Conservation (phyloP, 2,113 vertebrate genomes). For the Trogon surrucura region DNA sequence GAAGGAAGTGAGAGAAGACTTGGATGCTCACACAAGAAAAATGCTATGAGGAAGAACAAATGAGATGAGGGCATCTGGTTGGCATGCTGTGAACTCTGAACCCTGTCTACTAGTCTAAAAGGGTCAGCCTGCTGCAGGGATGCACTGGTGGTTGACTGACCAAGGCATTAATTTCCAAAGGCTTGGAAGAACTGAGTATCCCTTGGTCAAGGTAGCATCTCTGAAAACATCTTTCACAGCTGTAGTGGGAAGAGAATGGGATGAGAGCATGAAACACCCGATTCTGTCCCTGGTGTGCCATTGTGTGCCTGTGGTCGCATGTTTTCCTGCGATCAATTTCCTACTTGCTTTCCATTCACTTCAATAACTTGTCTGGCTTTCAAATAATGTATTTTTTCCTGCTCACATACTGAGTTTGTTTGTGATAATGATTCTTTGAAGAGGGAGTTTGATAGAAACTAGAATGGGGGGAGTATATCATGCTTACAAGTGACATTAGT, state of each 20-base stretch:
- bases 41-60: not conserved
- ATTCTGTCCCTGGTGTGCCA: not conserved
- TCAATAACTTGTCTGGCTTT: not conserved
- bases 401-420: not conserved
- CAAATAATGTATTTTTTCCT: not conserved
- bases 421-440: not conserved
- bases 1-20: not conserved
- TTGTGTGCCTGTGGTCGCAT: not conserved
- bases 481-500: not conserved
- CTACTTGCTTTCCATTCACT: not conserved
- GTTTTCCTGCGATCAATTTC: not conserved
- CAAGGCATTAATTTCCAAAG: not conserved
- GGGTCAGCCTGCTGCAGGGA: not conserved
- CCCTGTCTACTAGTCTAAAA: not conserved
- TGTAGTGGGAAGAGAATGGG: not conserved
- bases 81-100: not conserved
- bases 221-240: not conserved
- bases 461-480: not conserved
- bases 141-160: not conserved
- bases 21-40: not conserved
- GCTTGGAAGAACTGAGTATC: not conserved
- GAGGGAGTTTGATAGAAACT: not conserved
- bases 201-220: not conserved
- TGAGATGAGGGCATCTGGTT: not conserved
- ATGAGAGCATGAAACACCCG: not conserved